Evolutionary conservation across 1,140 invertebrate genomes (phyloP), one percentile per base, ranked within the genome.

Genomic region (Penaeus vannamei): DNA sequence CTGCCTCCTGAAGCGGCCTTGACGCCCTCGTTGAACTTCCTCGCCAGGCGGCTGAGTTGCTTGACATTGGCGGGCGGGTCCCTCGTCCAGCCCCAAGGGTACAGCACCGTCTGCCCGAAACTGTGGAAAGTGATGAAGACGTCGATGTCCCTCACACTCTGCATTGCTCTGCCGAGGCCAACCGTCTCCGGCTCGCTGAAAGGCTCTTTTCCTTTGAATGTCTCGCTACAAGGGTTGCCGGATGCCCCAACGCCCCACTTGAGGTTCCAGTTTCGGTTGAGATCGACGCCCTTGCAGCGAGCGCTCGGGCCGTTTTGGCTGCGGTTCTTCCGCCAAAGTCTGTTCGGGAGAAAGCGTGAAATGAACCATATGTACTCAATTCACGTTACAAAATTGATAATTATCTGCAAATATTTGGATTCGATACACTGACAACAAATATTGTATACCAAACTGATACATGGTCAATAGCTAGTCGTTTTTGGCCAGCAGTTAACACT

Each of bases 81-180:
- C 61, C 83, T 81, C 79, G 96, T 96, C 92, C 97, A 97, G 46
- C 97, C 96, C 96, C 96, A 98, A 1, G 97, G 97, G 89, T 97
- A 95, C 8, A 98, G 94, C 91, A 97, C 95, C 93, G 97, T 97
- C 93, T 98, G 97, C 0, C 97, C 97, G 91, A 98, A 98, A 80
- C 97, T 97, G 92, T 98, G 97, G 91, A 98, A 95, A 4, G 97
- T 96, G 46, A 98, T 92, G 91, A 97, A 98, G 17, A 96, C 95
- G 91, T 96, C 95, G 1, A 96, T 91, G 53, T 85, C 80, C 29
- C 79, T 26, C n/a, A 91, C 69, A 8, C 79, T 81, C 20, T 91
- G 87, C 46, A 93, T 90, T 22, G 92, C 80, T 23, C 92, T 89
- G 60, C 90, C 76, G 1, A 93, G 87, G 23, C 93, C 92, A 17